Base-by-base conservation (phyloP, 1,140 invertebrate genomes). In the Homalodisca vitripennis region DNA sequence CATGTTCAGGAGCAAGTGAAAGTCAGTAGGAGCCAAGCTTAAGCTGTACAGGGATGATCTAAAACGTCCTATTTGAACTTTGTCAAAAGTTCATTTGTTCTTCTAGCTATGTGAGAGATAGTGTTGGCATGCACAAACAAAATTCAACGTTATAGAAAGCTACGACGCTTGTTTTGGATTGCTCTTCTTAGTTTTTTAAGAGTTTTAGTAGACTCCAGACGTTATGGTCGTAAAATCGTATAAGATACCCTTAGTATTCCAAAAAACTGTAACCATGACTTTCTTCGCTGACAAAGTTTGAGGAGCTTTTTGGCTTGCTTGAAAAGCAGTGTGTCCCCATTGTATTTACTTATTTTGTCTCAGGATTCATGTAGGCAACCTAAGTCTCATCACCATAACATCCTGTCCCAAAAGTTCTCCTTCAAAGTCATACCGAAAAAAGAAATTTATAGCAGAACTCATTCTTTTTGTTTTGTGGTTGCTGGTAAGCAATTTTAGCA, bases 61-160 rank as follows among this genome's bases (percentile, higher is more conserved):
- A 81, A 72, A 47, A 73, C 69, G 29, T 31, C 57, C 73, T 74
- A 79, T 64, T 72, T 72, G 26, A 78, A 73, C 46, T 30, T 34
- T n/a, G 20, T 47, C 55, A 74, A 66, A 24, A 72, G 53, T 1
- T 69, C 46, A 26, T 70, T 41, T 26, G 75, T 77, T 31, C 53
- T 1, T 20, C 22, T 20, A 47, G 71, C 70, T 32, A 69, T 66
- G 67, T 81, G 75, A 22, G 74, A 76, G 29, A 72, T 70, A n/a
- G 78, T 75, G 63, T 80, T 81, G 73, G 80, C 78, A 66, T 79
- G 74, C 26, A 74, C 66, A 14, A 77, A 66, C 46, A 73, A 60
- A 24, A 77, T 66, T 71, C 65, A 13, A 53, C 10, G 20, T 53
- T 6, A 12, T 20, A 53, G 48, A 53, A 53, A 20, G 20, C 48